Evolutionary conservation across 2,888 invertebrate species (phyloP).

Genomic region (Gonocerus acuteangulatus): DNA sequence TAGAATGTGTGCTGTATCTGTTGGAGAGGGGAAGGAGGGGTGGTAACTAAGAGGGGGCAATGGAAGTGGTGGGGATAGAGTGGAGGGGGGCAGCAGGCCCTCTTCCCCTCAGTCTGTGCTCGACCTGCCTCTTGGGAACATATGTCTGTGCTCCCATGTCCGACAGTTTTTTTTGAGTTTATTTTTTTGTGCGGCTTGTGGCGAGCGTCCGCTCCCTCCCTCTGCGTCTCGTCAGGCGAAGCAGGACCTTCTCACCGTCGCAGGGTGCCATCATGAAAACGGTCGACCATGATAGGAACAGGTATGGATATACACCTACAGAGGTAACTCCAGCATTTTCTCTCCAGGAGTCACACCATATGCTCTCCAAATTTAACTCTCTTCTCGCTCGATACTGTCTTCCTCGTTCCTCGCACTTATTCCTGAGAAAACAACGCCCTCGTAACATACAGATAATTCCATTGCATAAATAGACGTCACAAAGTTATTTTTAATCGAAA

Average conservation of each 20-base stretch:
- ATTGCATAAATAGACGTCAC: too few species aligned
- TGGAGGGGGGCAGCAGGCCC: background rate
- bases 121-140: background rate
- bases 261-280: slow-evolving; percentile 15
- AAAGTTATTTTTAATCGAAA: too few species aligned
- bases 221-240: background rate
- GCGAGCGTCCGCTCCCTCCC: background rate
- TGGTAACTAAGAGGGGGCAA: background rate
- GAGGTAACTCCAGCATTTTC: slow-evolving; percentile 8
- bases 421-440: too few species aligned
- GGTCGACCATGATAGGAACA: slow-evolving; percentile 22
- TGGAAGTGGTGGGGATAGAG: background rate
- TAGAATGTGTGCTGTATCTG: too few species aligned
- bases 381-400: too few species aligned
- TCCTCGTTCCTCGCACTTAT: too few species aligned
- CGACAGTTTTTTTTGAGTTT: background rate
- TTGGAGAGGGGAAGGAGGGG: background rate
- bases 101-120: background rate
- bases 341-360: too few species aligned
- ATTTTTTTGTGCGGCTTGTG: background rate
- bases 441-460: too few species aligned
- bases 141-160: slow-evolving; percentile 8
- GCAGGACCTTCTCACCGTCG: background rate
- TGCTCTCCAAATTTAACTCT: too few species aligned
- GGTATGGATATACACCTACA: slow-evolving; percentile 17